These are phyloP conservation scores for Phrynocephalus forsythii DNA, from an alignment of 2,797 vertebrate species.

Conservation along the genomic window DNA sequence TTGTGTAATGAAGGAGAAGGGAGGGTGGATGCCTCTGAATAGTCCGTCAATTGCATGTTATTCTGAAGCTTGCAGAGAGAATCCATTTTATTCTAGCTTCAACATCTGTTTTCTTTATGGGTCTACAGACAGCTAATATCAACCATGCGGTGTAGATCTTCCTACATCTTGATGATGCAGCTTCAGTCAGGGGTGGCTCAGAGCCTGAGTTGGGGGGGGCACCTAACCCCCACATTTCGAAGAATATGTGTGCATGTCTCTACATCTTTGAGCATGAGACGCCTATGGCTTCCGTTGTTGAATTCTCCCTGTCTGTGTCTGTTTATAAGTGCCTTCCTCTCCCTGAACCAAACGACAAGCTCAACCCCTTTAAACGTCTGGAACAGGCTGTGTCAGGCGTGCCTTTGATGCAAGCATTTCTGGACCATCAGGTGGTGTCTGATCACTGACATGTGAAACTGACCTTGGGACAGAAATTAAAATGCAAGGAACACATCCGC, in stretches of 20 bases:
- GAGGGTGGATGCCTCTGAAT: not conserved
- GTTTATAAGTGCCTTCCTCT: too few species aligned
- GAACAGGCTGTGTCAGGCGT: not conserved
- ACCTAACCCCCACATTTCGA: too few species aligned
- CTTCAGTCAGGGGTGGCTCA: not conserved
- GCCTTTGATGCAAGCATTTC: not conserved
- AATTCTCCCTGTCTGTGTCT: not conserved
- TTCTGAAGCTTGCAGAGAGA: not conserved
- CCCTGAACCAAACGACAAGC: too few species aligned
- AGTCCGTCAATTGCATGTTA: not conserved
- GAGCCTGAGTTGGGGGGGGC: too few species aligned
- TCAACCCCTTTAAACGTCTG: not conserved
- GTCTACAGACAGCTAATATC: not conserved
- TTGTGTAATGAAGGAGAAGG: not conserved
- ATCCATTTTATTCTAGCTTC: not conserved
- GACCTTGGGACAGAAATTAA: slow-evolving; percentile 14
- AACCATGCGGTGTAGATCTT: not conserved
- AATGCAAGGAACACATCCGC: not conserved
- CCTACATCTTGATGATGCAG: too few species aligned
- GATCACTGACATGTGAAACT: not conserved
- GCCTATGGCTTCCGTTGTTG: not conserved
- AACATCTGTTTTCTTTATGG: not conserved
- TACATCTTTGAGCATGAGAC: too few species aligned
- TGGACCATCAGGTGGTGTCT: not conserved
- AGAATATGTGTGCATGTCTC: too few species aligned